Percentiles rank a stretch among this genome's conserved stretches.
Conservation (phyloP, 2,797 vertebrate species). For the Euphonia xanthogaster region DNA sequence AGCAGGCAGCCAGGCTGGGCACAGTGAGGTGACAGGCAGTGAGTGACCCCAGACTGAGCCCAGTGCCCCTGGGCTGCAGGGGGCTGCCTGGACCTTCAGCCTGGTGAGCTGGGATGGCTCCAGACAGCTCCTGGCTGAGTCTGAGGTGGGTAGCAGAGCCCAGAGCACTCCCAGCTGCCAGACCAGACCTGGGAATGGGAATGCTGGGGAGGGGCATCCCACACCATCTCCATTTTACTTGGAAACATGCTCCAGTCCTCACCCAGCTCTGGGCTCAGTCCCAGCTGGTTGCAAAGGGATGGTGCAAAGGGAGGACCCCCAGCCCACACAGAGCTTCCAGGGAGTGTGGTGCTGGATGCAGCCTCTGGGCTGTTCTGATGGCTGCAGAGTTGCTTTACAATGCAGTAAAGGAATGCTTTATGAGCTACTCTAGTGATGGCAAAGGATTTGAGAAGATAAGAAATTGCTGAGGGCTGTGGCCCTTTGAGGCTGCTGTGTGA, state of each 20-base stretch:
- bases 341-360: neutral
- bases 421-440: neutral
- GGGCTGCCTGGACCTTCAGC: fast-evolving
- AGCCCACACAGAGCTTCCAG: neutral
- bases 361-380: neutral
- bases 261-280: neutral
- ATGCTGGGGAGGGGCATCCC: fast-evolving
- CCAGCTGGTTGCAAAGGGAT: neutral
- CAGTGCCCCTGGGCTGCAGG: neutral
- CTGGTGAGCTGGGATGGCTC: neutral
- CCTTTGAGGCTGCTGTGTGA: neutral
- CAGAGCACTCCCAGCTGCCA: neutral
- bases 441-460: neutral
- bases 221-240: fast-evolving
- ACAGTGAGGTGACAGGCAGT: neutral
- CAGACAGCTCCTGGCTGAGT: neutral
- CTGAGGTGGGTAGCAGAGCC: neutral
- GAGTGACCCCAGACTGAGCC: neutral
- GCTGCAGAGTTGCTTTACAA: neutral
- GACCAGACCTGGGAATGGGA: neutral
- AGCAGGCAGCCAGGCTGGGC: fast-evolving
- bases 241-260: neutral
- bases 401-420: neutral
- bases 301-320: neutral
- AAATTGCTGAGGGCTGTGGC: neutral